A percentile compares a stretch with the other conserved stretches of the same genome.
phyloP scores from a whole-genome alignment of 2,888 invertebrate species.

The Calameuta pallipes region DNA sequence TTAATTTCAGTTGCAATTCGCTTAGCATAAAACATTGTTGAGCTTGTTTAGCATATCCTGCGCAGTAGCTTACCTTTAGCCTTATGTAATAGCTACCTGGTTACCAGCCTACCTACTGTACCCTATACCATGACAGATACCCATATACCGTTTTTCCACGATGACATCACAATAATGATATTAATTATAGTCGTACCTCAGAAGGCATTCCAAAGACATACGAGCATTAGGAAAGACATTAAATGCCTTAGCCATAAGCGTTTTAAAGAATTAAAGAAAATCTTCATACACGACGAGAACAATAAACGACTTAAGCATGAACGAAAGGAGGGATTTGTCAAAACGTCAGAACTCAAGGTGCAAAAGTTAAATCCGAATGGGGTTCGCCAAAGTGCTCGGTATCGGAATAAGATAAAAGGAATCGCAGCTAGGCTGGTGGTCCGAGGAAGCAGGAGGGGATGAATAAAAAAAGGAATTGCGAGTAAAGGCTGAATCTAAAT shows the following conservation, averaged over 20 bases:
- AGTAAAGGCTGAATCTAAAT: background rate
- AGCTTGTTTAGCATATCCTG: constrained; percentile 2
- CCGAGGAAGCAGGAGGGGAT: background rate
- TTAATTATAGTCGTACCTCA: constrained; percentile 35
- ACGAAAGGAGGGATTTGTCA: background rate
- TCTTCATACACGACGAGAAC: background rate
- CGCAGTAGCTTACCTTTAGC: constrained; percentile 27
- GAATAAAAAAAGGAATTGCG: background rate
- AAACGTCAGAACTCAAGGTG: background rate
- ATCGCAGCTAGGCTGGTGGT: background rate
- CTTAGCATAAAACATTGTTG: constrained; percentile 6
- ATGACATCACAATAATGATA: constrained; percentile 48
- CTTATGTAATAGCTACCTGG: constrained; percentile 35
- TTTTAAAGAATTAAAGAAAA: background rate
- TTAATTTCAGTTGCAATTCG: constrained; percentile 3
- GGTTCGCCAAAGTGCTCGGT: background rate
- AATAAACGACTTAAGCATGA: background rate
- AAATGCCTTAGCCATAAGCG: background rate
- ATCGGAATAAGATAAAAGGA: background rate
- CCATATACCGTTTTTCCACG: constrained; percentile 16
- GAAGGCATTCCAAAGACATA: background rate
- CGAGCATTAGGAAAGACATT: background rate
- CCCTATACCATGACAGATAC: constrained; percentile 22
- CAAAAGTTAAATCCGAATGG: background rate
- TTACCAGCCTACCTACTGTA: constrained; percentile 24